Conservation (phyloP, 1,140 invertebrate species). For the Vanessa tameamea region DNA sequence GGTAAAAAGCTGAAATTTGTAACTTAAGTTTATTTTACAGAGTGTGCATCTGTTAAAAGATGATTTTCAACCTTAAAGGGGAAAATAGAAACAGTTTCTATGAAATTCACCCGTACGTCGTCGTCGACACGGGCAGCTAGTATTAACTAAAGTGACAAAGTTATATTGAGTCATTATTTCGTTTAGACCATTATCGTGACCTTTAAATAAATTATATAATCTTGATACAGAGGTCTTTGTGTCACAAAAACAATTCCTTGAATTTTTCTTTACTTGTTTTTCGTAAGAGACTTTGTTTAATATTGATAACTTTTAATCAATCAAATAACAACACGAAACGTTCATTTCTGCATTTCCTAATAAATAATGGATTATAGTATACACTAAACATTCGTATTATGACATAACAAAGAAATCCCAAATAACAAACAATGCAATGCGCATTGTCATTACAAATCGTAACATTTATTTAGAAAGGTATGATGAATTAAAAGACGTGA, state of each 20-base stretch:
- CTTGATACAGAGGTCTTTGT: conserved; percentile 34
- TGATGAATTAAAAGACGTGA: background rate
- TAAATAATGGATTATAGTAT: no score
- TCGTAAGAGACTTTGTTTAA: background rate
- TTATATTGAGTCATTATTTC: conserved; percentile 13
- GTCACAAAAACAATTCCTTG: conserved; percentile 32
- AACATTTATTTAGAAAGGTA: background rate
- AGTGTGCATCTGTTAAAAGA: no score
- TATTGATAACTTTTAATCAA: background rate
- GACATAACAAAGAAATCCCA: background rate
- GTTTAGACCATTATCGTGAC: conserved; percentile 21
- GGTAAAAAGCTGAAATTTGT: no score
- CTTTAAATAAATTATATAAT: conserved; percentile 35
- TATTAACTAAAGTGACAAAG: background rate
- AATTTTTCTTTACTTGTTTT: background rate
- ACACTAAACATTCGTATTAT: background rate
- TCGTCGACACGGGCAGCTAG: no score
- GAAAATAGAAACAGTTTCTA: no score
- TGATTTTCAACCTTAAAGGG: no score
- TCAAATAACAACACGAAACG: no score
- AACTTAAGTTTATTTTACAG: no score
- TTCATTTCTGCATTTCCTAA: no score
- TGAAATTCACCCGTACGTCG: no score
- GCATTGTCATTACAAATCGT: conserved; percentile 7
- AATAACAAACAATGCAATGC: background rate